A percentile compares a stretch with the other conserved stretches of the same genome.
phyloP scores from a whole-genome alignment of 2,888 invertebrate species.

The Eupithecia subumbrata region DNA sequence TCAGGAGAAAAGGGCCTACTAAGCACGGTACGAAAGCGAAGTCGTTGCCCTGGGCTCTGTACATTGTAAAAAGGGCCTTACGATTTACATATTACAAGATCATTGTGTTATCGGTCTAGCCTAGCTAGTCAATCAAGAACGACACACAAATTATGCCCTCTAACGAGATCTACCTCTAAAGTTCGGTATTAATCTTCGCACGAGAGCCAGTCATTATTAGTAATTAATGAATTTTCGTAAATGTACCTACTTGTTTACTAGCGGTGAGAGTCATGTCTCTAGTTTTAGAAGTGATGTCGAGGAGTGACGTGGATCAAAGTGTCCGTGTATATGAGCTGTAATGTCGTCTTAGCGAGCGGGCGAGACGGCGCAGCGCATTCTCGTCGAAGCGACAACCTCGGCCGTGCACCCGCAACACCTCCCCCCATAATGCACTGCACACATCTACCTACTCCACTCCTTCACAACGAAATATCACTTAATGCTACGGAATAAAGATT shows the following conservation, averaged over 20 bases:
- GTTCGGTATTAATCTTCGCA: background rate
- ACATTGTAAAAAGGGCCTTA: background rate
- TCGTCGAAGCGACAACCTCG: slow-evolving; percentile 78
- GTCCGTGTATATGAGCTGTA: background rate
- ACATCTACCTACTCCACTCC: slow-evolving; percentile 34
- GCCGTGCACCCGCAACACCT: slow-evolving; percentile 52
- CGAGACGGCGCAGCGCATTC: slow-evolving; percentile 65
- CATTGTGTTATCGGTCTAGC: background rate
- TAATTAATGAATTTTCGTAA: background rate
- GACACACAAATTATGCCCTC: no score
- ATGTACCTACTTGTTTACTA: background rate
- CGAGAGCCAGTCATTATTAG: background rate
- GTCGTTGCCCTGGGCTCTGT: background rate
- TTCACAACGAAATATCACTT: slow-evolving; percentile 48
- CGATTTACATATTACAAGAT: background rate
- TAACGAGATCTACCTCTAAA: no score
- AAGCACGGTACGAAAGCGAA: background rate
- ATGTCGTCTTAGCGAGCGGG: slow-evolving; percentile 60
- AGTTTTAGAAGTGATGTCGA: background rate
- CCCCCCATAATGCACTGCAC: slow-evolving; percentile 51
- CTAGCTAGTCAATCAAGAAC: background rate
- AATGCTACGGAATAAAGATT: slow-evolving; percentile 58
- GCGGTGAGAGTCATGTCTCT: background rate
- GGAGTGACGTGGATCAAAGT: background rate
- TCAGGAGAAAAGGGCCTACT: background rate